Percentiles rank a stretch among this genome's conserved stretches.
These are phyloP conservation scores for Crenichthys baileyi DNA, from an alignment of 2,797 vertebrate genomes.

Conservation along the genomic window DNA sequence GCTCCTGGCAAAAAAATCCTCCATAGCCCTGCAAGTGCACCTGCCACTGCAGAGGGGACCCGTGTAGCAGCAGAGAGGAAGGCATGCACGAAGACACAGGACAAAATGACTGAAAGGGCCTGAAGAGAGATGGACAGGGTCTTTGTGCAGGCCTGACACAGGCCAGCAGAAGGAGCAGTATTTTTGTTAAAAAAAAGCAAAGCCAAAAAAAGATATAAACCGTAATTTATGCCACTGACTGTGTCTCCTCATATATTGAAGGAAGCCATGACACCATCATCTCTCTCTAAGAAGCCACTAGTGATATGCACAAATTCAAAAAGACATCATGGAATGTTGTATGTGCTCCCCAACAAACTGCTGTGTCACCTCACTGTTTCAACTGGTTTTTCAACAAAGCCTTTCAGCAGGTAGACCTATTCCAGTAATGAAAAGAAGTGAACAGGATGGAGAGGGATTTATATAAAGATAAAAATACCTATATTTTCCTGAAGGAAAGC, in stretches of 20 bases:
- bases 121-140: constrained; percentile 40
- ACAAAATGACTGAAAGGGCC: constrained; percentile 40
- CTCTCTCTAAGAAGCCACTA: constrained; percentile 10
- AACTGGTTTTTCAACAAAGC: constrained; percentile 11
- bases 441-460: constrained; percentile 13
- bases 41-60: constrained; percentile 65
- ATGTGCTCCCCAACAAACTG: neutral
- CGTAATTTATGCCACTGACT: constrained; percentile 26
- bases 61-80: constrained; percentile 54
- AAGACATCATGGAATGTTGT: neutral
- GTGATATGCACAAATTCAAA: neutral
- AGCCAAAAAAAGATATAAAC: constrained; percentile 27
- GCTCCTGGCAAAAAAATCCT: constrained; percentile 60
- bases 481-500: constrained; percentile 21
- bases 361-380: neutral
- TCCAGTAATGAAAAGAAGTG: constrained; percentile 6
- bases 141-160: constrained; percentile 35
- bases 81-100: constrained; percentile 39
- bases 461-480: constrained; percentile 26
- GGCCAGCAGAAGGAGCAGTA: constrained; percentile 46
- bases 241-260: constrained; percentile 18
- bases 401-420: constrained; percentile 16
- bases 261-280: constrained; percentile 5
- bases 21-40: constrained; percentile 63
- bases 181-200: constrained; percentile 42